phyloP scores from a whole-genome alignment of 2,797 vertebrate genomes.

The Buceros bicornis region DNA sequence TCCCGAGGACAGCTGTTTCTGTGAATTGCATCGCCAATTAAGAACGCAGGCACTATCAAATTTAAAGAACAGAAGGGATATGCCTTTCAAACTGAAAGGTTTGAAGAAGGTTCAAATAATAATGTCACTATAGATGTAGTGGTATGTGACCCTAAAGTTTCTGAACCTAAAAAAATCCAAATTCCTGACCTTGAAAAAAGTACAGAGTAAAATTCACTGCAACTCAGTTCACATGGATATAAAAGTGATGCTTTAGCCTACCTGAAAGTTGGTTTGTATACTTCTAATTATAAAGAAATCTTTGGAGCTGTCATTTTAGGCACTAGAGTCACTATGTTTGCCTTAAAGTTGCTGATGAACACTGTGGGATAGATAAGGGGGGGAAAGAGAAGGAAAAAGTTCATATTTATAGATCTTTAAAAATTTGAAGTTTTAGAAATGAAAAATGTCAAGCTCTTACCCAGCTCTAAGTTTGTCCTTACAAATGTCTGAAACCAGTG shows the following conservation, averaged over 20 bases:
- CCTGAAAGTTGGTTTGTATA: background rate
- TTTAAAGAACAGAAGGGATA: background rate
- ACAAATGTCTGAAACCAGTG: background rate
- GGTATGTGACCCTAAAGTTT: background rate
- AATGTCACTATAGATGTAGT: background rate
- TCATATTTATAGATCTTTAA: background rate
- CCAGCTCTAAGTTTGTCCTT: background rate
- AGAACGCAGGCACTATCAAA: background rate
- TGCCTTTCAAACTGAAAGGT: background rate
- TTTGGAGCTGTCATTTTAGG: background rate
- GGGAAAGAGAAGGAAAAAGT: background rate
- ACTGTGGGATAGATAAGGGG: fast-evolving
- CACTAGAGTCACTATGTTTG: background rate
- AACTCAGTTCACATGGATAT: background rate
- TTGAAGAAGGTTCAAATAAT: background rate
- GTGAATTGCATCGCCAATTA: conserved; percentile 43
- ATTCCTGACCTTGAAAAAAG: background rate
- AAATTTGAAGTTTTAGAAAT: background rate
- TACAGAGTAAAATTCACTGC: background rate
- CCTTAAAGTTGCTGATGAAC: background rate
- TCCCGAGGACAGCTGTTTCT: background rate
- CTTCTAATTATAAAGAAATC: background rate
- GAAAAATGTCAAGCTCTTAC: background rate
- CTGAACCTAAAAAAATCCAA: background rate
- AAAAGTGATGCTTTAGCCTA: background rate